Evolutionary conservation across 2,113 vertebrate genomes (phyloP).

Genomic region (Cygnus atratus): DNA sequence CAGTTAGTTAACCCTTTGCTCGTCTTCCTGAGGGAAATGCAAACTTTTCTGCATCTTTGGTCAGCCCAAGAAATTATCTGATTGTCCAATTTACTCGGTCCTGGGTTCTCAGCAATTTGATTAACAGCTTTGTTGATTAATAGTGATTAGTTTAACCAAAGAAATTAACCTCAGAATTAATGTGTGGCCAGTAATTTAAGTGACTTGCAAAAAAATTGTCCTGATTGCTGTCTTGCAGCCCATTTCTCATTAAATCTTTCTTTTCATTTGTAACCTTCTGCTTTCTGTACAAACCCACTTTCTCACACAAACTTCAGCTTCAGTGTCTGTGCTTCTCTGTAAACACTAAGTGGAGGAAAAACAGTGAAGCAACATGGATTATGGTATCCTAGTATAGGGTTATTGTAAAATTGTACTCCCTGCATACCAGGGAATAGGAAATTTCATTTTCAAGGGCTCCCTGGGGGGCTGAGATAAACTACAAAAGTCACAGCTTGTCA

Average conservation of each 20-base stretch:
- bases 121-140: conserved; percentile 74
- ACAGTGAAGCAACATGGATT: conserved; percentile 42
- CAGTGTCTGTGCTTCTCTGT: background rate
- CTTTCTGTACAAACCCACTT: conserved; percentile 15
- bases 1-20: background rate
- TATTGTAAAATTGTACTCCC: conserved; percentile 40
- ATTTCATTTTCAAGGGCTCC: conserved; percentile 68
- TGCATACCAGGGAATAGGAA: conserved; percentile 64
- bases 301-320: conserved; percentile 10
- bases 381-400: conserved; percentile 35
- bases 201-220: conserved; percentile 25
- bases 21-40: background rate
- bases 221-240: conserved; percentile 19
- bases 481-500: conserved; percentile 72
- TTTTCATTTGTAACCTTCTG: conserved; percentile 2
- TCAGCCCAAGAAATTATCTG: background rate
- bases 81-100: background rate
- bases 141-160: conserved; percentile 73
- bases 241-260: conserved; percentile 33
- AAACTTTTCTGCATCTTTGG: background rate
- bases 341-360: background rate
- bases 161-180: conserved; percentile 68
- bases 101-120: conserved; percentile 53
- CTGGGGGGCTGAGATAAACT: conserved; percentile 52
- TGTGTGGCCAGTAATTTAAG: conserved; percentile 57